Evolutionary conservation across 2,888 invertebrate genomes (phyloP).

Genomic region (Acanthococcus lagerstroemiae): DNA sequence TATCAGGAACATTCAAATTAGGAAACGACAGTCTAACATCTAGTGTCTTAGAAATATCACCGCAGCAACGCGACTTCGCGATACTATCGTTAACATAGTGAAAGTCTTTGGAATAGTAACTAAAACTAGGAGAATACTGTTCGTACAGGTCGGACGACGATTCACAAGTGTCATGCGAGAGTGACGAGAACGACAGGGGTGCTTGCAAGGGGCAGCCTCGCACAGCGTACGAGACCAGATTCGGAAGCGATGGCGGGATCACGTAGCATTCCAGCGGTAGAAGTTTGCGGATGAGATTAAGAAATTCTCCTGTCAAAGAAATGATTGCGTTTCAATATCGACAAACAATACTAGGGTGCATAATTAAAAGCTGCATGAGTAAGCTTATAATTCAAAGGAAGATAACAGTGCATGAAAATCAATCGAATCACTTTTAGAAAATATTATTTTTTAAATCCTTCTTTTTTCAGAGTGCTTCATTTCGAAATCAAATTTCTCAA

Average conservation of each 20-base stretch:
- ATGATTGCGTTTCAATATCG: neutral
- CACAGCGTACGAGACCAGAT: slow-evolving; percentile 61
- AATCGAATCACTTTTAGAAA: too few relatives aligned
- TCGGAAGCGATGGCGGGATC: slow-evolving; percentile 71
- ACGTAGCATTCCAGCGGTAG: slow-evolving; percentile 80
- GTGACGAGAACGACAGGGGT: neutral
- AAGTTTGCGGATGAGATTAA: slow-evolving; percentile 74
- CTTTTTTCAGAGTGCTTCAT: too few relatives aligned
- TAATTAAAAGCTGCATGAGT: too few relatives aligned
- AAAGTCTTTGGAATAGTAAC: slow-evolving; percentile 23
- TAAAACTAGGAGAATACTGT: slow-evolving; percentile 26
- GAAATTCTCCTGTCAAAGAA: slow-evolving; percentile 56
- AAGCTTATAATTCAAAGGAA: neutral
- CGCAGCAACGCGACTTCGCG: slow-evolving; percentile 4
- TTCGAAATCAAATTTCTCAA: too few relatives aligned
- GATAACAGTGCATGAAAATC: too few relatives aligned
- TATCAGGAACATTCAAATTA: slow-evolving; percentile 27
- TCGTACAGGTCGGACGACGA: slow-evolving; percentile 7
- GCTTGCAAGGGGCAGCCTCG: slow-evolving; percentile 36
- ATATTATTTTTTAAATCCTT: too few relatives aligned
- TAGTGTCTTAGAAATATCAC: slow-evolving; percentile 14
- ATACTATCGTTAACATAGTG: slow-evolving; percentile 16
- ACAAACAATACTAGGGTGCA: neutral
- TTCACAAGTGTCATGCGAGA: slow-evolving; percentile 4
- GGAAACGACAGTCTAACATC: slow-evolving; percentile 16